These are phyloP conservation scores for Agrochola lota DNA, from an alignment of 2,888 invertebrate species.

Conservation along the genomic window DNA sequence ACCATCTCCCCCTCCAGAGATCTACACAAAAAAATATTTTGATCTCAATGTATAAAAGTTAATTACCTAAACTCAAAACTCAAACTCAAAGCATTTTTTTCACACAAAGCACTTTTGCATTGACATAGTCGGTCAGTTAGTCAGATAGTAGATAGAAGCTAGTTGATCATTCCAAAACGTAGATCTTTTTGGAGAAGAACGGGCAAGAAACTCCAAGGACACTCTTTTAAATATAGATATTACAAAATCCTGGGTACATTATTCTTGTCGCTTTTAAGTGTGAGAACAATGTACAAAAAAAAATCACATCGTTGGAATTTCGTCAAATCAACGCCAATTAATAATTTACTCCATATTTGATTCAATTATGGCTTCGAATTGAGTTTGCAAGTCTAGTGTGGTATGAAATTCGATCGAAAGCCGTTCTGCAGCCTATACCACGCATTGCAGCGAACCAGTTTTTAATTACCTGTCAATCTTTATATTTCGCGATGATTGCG, in stretches of 20 bases:
- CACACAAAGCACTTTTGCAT: no score
- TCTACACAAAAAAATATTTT: background rate
- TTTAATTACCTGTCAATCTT: conserved; percentile 72
- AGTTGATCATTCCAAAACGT: no score
- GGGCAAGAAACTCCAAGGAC: no score
- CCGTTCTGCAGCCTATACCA: conserved; percentile 16
- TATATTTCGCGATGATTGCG: conserved; percentile 52
- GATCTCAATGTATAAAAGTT: background rate
- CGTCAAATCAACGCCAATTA: conserved; percentile 34
- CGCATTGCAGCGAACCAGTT: conserved; percentile 50
- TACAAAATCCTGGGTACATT: no score
- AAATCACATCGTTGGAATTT: background rate
- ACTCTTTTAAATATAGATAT: no score
- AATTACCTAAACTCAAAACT: background rate
- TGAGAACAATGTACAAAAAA: no score
- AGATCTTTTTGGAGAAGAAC: no score
- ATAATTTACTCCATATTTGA: conserved; percentile 42
- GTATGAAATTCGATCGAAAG: conserved; percentile 43
- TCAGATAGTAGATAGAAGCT: no score
- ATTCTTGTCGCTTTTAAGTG: no score
- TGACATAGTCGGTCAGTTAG: no score
- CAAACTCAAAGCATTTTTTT: no score
- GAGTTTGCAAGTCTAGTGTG: conserved; percentile 55
- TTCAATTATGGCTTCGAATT: conserved; percentile 26
- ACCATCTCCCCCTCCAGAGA: no score